Conservation (phyloP, 1,140 invertebrate species). For the Probaryconus sp. region DNA sequence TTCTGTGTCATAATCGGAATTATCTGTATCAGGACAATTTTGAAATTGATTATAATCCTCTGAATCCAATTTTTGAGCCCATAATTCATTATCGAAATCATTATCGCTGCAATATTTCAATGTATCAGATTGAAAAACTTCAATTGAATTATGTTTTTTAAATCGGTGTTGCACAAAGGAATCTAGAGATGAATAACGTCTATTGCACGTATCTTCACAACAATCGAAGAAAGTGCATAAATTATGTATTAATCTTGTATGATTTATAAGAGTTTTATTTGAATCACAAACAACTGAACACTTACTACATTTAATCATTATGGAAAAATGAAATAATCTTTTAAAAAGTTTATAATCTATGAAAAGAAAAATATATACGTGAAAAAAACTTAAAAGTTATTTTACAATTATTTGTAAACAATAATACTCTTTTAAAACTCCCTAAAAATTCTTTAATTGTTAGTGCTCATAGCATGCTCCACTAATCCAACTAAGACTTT, state of each 20-base stretch:
- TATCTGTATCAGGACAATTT: background rate
- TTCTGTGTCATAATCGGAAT: background rate
- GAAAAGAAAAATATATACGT: too few relatives aligned
- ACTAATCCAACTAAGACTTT: background rate
- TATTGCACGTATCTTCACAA: background rate
- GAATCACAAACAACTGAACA: slow-evolving; percentile 2
- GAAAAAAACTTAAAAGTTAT: background rate
- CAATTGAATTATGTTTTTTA: slow-evolving; percentile 1
- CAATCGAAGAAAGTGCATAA: background rate
- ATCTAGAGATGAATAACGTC: background rate
- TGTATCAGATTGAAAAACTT: background rate
- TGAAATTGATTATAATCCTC: background rate
- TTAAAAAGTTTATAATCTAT: too few relatives aligned
- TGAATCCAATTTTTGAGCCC: too few relatives aligned
- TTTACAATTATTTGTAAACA: background rate
- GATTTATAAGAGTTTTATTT: background rate
- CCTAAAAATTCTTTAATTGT: background rate
- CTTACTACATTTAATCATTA: background rate
- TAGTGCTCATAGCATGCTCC: background rate
- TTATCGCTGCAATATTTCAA: background rate
- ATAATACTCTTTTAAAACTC: background rate
- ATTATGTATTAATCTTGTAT: background rate
- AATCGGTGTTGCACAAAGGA: background rate
- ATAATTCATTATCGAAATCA: background rate
- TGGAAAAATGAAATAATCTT: background rate